Percentiles rank a stretch among this genome's conserved stretches.
phyloP scores from a whole-genome alignment of 2,113 vertebrate genomes.

The Catharus minimus region DNA sequence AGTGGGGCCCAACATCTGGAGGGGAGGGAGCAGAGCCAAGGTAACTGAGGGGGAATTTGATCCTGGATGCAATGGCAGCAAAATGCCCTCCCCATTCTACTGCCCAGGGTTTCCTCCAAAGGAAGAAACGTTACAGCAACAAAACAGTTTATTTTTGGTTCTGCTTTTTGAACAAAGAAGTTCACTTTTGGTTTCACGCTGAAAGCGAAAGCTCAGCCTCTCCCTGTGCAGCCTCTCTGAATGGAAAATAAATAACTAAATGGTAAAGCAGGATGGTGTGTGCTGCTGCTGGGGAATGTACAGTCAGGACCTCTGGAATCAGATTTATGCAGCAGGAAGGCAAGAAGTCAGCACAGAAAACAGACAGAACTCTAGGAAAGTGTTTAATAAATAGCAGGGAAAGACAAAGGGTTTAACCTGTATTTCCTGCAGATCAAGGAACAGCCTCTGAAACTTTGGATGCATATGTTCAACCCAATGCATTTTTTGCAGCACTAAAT shows the following conservation, averaged over 20 bases:
- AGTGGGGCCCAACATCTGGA: background rate
- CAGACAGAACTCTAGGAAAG: background rate
- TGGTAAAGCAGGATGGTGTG: background rate
- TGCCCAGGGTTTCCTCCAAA: background rate
- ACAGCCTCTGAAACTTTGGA: background rate
- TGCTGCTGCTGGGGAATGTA: background rate
- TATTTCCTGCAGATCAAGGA: slow-evolving; percentile 42
- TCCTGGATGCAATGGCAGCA: background rate
- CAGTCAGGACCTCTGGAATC: accelerated
- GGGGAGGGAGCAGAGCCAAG: background rate
- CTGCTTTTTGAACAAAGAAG: background rate
- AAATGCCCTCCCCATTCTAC: background rate
- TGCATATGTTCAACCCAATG: background rate
- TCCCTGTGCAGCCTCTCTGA: background rate
- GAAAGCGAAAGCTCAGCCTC: background rate
- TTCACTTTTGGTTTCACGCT: background rate
- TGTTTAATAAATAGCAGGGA: background rate
- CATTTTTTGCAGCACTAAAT: background rate
- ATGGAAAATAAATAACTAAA: background rate
- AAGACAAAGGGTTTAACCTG: slow-evolving; percentile 9
- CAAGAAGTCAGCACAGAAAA: background rate
- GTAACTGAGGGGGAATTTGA: background rate
- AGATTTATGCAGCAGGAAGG: background rate
- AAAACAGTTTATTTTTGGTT: background rate
- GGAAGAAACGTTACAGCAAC: background rate